Conservation (phyloP, 2,113 vertebrate genomes). For the Hyperoodon ampullatus region DNA sequence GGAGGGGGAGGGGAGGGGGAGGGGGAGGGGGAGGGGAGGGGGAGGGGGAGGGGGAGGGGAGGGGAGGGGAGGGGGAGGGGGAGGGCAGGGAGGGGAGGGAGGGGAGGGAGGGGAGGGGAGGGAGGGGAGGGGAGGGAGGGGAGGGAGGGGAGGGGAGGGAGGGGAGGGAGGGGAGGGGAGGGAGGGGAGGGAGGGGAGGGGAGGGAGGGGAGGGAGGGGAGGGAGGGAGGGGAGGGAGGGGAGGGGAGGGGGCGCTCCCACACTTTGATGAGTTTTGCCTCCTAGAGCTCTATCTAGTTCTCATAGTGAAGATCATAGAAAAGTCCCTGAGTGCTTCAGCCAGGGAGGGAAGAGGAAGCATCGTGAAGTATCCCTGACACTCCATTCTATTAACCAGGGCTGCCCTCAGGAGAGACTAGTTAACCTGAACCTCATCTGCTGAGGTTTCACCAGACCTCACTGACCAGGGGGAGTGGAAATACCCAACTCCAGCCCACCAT, state of each 20-base stretch:
- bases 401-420: not conserved
- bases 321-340: not conserved
- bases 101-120: rapidly evolving
- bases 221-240: rapidly evolving
- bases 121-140: rapidly evolving
- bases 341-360: not conserved
- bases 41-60: rapidly evolving
- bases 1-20: rapidly evolving
- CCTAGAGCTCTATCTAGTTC: not conserved
- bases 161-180: rapidly evolving
- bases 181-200: no score
- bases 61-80: rapidly evolving
- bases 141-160: rapidly evolving
- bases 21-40: no score
- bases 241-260: rapidly evolving
- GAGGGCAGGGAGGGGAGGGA: no score
- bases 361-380: not conserved
- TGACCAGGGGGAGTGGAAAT: not conserved
- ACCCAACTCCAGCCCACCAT: not conserved
- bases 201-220: rapidly evolving
- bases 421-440: not conserved
- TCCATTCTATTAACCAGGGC: not conserved
- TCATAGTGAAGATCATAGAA: not conserved
- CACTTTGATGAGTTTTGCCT: not conserved
- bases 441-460: not conserved